These are phyloP conservation scores for Varecia variegata DNA, from an alignment of 2,797 vertebrate species.

Conservation along the genomic window DNA sequence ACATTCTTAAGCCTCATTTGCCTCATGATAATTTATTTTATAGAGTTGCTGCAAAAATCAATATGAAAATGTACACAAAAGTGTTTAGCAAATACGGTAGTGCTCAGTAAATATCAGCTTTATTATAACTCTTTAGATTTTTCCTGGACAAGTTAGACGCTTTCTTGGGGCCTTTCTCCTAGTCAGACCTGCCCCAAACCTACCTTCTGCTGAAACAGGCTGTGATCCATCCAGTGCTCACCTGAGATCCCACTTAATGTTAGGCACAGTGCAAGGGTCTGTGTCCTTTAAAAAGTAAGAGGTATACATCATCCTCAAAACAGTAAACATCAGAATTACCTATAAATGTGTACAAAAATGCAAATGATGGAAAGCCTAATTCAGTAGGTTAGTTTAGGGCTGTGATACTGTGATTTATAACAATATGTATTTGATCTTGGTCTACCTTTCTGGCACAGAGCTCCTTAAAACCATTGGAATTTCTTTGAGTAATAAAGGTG, in stretches of 20 bases:
- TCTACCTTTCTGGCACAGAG: background rate
- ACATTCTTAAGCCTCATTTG: constrained; percentile 8
- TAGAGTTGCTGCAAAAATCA: background rate
- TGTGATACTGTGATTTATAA: background rate
- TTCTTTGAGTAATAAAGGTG: background rate
- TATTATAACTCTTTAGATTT: background rate
- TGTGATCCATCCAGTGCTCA: background rate
- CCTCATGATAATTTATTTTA: constrained; percentile 10
- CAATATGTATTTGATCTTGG: background rate
- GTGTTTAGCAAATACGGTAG: background rate
- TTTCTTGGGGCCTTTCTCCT: background rate
- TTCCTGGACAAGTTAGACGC: background rate
- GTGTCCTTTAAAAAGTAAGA: background rate
- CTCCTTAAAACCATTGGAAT: background rate
- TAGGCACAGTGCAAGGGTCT: background rate
- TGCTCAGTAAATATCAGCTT: constrained; percentile 1
- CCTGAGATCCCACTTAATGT: background rate
- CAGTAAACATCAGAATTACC: background rate
- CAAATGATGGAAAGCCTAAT: background rate
- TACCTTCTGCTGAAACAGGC: background rate
- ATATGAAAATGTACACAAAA: background rate
- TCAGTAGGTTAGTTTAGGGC: background rate
- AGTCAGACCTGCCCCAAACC: background rate
- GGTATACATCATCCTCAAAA: background rate
- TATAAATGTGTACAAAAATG: background rate